Conservation (phyloP, 1,140 invertebrate genomes). For the Hypsibius dujardini region DNA sequence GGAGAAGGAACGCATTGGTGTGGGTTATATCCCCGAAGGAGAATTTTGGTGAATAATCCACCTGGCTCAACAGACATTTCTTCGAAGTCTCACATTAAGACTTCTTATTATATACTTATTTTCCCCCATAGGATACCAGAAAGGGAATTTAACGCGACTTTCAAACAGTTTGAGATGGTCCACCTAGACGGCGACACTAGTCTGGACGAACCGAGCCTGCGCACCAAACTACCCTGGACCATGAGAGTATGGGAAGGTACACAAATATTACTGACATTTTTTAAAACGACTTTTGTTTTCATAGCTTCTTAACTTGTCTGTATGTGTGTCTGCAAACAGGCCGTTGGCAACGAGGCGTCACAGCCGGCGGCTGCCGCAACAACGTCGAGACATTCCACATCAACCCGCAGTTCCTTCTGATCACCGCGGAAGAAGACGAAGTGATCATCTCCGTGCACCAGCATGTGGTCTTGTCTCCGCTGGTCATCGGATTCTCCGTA, state of each 20-base stretch:
- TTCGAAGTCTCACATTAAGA: constrained; percentile 7
- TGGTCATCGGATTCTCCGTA: constrained; percentile 75
- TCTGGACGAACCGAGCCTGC: constrained; percentile 57
- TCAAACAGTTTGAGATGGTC: constrained; percentile 63
- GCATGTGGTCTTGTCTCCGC: constrained; percentile 73
- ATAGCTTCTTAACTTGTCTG: neutral
- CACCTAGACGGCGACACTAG: constrained; percentile 70
- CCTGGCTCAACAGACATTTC: too few relatives aligned
- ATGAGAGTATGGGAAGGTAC: constrained; percentile 60
- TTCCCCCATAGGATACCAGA: constrained; percentile 48
- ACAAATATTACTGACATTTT: neutral
- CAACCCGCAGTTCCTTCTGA: constrained; percentile 60
- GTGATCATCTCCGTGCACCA: constrained; percentile 71
- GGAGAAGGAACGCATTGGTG: constrained; percentile 51
- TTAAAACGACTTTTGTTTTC: constrained; percentile 2
- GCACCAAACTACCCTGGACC: constrained; percentile 60
- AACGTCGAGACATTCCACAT: constrained; percentile 83
- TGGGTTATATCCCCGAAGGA: constrained; percentile 48
- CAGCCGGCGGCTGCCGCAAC: constrained; percentile 74
- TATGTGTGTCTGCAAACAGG: constrained; percentile 21
- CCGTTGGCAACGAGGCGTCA: constrained; percentile 61
- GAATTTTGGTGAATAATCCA: constrained; percentile 51
- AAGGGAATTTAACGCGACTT: constrained; percentile 61
- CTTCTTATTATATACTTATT: constrained; percentile 14
- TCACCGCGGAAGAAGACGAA: constrained; percentile 49